phyloP scores from a whole-genome alignment of 2,888 invertebrate species.

The Zygothrica quintamaculata region DNA sequence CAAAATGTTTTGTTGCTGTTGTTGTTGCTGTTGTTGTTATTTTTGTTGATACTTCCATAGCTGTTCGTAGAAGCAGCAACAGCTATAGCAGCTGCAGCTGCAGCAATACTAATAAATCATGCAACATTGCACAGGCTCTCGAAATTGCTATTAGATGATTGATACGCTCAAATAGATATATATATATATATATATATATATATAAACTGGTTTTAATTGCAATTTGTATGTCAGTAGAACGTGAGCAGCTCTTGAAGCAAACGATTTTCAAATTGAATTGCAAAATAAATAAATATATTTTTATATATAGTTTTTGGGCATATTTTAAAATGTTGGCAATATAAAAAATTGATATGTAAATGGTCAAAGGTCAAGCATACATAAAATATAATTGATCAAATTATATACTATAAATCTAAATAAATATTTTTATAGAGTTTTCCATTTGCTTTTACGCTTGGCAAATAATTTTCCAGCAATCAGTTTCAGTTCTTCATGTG shows the following conservation, averaged over 20 bases:
- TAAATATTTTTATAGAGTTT: too few relatives aligned
- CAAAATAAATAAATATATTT: too few relatives aligned
- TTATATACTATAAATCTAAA: too few relatives aligned
- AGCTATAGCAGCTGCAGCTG: neutral
- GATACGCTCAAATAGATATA: conserved; percentile 32
- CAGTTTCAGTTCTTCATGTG: too few relatives aligned
- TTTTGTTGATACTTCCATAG: too few relatives aligned
- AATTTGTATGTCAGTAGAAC: neutral
- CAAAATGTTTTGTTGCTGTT: too few relatives aligned
- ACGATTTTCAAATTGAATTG: conserved; percentile 62
- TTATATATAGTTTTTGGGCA: too few relatives aligned
- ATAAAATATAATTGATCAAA: too few relatives aligned
- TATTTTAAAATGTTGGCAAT: conserved; percentile 23
- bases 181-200: conserved; percentile 15
- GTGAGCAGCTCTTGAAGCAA: too few relatives aligned
- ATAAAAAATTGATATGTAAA: conserved; percentile 44
- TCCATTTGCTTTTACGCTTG: too few relatives aligned
- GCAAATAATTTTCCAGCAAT: too few relatives aligned
- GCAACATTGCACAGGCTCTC: conserved; percentile 8
- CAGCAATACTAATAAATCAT: conserved; percentile 42
- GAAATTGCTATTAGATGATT: conserved; percentile 50
- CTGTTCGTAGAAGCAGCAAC: neutral
- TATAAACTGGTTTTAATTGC: neutral
- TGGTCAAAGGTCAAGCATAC: conserved; percentile 18
- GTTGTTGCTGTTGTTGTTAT: too few relatives aligned